These are phyloP conservation scores for Gari tellinella DNA, from an alignment of 2,888 invertebrate species.

Conservation along the genomic window DNA sequence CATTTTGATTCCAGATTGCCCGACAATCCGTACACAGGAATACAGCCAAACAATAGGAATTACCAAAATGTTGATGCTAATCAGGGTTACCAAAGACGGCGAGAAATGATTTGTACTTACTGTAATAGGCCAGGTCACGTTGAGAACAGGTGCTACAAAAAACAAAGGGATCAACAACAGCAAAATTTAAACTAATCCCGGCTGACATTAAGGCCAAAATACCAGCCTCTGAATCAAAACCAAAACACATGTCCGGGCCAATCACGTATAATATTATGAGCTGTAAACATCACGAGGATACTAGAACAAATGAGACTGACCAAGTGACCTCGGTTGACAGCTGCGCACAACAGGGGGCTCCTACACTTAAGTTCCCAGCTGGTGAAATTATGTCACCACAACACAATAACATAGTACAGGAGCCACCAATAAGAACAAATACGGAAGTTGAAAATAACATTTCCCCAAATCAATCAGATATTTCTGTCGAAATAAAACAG, in stretches of 20 bases:
- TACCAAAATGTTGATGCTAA: no score
- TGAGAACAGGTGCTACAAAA: not conserved
- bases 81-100: no score
- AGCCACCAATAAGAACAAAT: not conserved
- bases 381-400: not conserved
- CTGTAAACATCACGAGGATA: no score
- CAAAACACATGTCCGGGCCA: no score
- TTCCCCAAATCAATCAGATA: not conserved
- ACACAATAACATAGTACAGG: not conserved
- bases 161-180: constrained; percentile 1
- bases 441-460: not conserved
- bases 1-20: no score
- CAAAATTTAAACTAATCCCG: not conserved
- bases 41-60: no score
- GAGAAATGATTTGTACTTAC: not conserved
- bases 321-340: no score
- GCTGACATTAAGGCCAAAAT: not conserved
- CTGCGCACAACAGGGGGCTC: not conserved
- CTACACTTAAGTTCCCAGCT: not conserved
- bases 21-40: no score
- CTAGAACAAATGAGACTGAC: no score
- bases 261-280: no score
- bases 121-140: not conserved
- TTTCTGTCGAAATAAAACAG: no score
- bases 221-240: not conserved